These are phyloP conservation scores for Heterohyrax brucei DNA, from an alignment of 2,797 vertebrate species.

Conservation along the genomic window DNA sequence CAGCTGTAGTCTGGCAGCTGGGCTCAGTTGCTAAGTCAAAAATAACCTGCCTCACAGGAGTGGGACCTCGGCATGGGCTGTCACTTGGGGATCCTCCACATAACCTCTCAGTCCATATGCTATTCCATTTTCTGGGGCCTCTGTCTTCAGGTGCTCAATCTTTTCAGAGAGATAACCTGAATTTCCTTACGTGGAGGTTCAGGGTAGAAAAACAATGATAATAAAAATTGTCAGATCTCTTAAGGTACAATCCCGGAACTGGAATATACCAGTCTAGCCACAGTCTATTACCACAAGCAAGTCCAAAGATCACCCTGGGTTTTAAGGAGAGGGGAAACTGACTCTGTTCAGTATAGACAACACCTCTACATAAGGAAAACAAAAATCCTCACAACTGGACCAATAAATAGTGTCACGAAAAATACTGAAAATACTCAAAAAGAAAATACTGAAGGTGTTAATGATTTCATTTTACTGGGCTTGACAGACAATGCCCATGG, in stretches of 20 bases:
- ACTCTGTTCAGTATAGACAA: not conserved
- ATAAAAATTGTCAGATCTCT: not conserved
- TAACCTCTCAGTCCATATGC: not conserved
- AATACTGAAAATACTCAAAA: no score
- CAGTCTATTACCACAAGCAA: not conserved
- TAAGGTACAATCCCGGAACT: not conserved
- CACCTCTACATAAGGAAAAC: not conserved
- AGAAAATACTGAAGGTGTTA: no score
- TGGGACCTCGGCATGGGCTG: not conserved
- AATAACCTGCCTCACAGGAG: not conserved
- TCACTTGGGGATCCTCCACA: not conserved
- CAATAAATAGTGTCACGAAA: not conserved
- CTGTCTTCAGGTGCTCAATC: not conserved
- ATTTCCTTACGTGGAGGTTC: not conserved
- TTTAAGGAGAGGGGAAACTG: not conserved
- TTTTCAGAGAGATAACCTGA: not conserved
- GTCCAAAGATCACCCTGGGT: not conserved
- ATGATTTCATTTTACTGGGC: no score
- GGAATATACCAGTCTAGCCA: not conserved
- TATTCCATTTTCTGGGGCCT: not conserved
- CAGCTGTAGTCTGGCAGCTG: not conserved
- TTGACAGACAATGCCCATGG: not conserved
- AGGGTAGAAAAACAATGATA: not conserved
- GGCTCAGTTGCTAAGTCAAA: not conserved
- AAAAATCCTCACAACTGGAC: not conserved